Base-by-base conservation (phyloP, 2,113 vertebrate species). In the Ginglymostoma cirratum region DNA sequence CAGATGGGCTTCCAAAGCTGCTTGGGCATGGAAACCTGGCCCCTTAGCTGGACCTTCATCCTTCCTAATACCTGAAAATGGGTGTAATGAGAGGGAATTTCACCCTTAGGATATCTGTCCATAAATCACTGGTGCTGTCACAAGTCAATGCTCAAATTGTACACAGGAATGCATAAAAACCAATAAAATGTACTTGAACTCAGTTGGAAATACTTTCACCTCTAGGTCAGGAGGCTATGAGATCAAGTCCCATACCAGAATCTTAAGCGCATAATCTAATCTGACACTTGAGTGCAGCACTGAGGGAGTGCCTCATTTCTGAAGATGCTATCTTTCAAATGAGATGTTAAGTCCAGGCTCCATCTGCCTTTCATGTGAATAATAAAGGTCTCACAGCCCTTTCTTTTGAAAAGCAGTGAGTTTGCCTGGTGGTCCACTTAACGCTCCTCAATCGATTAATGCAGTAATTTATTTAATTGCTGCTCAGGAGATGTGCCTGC, bases 281-380 rank as follows among this genome's bases (percentile, higher is more conserved):
- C 12, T 27, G 94, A 72, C 45, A 95, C 67, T 95, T 45, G 42
- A 52, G 12, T 15, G 42, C 34, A 38, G 55, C 21, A 23, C n/a
- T 66, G 5, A 65, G 15, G 34, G 30, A 65, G 17, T 61, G 14
- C 55, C 89, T 93, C 94, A 34, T 52, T 76, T 45, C 70, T 14
- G 38, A 19, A 70, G 92, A 69, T 92, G 92, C 65, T 69, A 21
- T 45, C 67, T 30, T 48, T 95, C 21, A 70, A 72, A 95, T 72
- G 67, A 48, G 38, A 95, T 70, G 67, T 72, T 95, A 95, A 95
- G 34, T 48, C 67, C 67, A 95, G 61, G 5, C 34, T 23, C 61
- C 61, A 66, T 67, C 89, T 93, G 55, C 61, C n/a, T 93, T 93
- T 95, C 42, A 27, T 95, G 15, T 66, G 67, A 95, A 95, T 94